A percentile compares a stretch with the other conserved stretches of the same genome.
These are phyloP conservation scores for Leptobrachium ailaonicum DNA, from an alignment of 2,113 vertebrate species.

Conservation along the genomic window DNA sequence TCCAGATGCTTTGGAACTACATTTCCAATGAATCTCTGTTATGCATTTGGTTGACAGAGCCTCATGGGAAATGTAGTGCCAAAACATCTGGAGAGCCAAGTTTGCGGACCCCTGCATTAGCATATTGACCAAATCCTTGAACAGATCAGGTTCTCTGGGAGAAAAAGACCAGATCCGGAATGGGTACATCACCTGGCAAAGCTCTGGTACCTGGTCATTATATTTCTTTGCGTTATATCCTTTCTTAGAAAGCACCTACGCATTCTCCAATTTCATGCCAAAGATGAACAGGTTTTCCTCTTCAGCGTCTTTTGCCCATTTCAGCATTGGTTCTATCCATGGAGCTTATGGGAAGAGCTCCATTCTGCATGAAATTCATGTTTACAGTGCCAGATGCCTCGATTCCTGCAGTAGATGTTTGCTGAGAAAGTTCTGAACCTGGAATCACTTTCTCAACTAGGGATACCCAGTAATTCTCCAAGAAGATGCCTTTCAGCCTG, in stretches of 20 bases:
- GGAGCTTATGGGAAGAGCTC: constrained; percentile 86
- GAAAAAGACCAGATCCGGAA: constrained; percentile 77
- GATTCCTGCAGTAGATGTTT: constrained; percentile 86
- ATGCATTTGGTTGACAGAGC: too few species aligned
- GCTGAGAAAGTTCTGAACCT: constrained; percentile 82
- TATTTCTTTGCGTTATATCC: constrained; percentile 78
- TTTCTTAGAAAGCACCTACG: constrained; percentile 75
- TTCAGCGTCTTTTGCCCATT: constrained; percentile 84
- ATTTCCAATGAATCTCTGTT: too few species aligned
- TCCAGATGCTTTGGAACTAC: too few species aligned
- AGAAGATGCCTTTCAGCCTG: constrained; percentile 80
- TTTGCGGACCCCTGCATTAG: constrained; percentile 63
- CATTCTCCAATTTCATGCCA: constrained; percentile 80
- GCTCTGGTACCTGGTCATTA: constrained; percentile 75
- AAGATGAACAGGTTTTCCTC: constrained; percentile 73
- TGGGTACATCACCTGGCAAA: constrained; percentile 80
- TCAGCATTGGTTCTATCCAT: constrained; percentile 89
- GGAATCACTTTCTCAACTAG: constrained; percentile 88
- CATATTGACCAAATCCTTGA: constrained; percentile 79
- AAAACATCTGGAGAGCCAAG: too few species aligned
- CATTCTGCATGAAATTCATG: constrained; percentile 93
- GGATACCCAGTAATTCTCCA: constrained; percentile 88
- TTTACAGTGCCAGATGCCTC: constrained; percentile 88
- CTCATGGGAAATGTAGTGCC: too few species aligned
- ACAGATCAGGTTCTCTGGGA: constrained; percentile 76